Evolutionary conservation across 2,113 vertebrate genomes (phyloP), one percentile per base, ranked within the genome.

Genomic region (Callithrix jacchus): DNA sequence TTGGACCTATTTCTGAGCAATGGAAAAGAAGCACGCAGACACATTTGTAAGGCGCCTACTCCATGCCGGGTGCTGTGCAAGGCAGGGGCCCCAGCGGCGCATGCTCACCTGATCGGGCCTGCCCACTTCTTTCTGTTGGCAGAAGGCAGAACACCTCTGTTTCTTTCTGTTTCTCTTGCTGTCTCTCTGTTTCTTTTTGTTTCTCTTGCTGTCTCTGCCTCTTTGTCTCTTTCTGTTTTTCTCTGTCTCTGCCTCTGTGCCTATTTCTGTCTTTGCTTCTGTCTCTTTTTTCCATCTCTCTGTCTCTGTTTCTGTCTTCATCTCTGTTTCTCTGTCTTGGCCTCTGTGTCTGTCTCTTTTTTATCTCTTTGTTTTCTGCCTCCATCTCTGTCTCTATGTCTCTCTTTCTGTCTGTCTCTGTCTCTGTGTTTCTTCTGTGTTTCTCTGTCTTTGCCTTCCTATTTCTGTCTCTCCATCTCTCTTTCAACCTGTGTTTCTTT

Each of bases 71-170:
- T 3, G 7, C 80, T 32, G 54, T 30, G 68, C n/a, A 6, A 13
- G 45, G 25, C 5, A 35, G 3, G n/a, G 30, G 6, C 5, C 45
- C 17, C 0, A 0, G 64, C 23, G 0, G 10, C 3, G 9, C 17
- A 12, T 40, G 5, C 20, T 18, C 77, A 4, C 86, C 66, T 8
- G 20, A 27, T 1, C 2, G 6, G 0, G 13, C 8, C 56, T 8
- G 54, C 25, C 32, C 21, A 0, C 73, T 16, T 40, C 30, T 74
- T 17, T n/a, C 61, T 79, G 23, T 37, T 18, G 58, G 10, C 6
- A 3, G 58, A 64, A n/a, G 68, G 13, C 6, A 5, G 58, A 52
- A 30, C 16, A 32, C 66, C 16, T 64, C 4, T 0, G 25, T 1
- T 32, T 18, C 6, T 30, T 1, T n/a, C 23, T 32, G 16, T 27